These are phyloP conservation scores for Pomacea maculata DNA, from an alignment of 1,140 invertebrate species.

Conservation along the genomic window DNA sequence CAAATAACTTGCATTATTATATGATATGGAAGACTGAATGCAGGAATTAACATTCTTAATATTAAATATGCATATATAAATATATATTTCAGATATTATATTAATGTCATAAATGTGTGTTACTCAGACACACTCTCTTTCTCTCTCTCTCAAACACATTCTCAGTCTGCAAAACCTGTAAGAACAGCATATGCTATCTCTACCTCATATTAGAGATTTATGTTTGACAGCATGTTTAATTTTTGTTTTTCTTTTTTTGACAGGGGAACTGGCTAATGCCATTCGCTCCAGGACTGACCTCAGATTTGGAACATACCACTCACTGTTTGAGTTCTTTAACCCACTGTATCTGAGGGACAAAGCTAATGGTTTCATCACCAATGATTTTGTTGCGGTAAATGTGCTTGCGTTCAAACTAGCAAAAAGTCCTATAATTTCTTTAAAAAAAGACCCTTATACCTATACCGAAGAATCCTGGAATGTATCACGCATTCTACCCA, in stretches of 20 bases:
- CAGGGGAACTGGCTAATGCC: slow-evolving; percentile 65
- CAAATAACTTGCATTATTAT: neutral
- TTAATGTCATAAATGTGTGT: too few relatives aligned
- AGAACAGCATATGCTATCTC: too few relatives aligned
- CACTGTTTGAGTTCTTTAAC: slow-evolving; percentile 91
- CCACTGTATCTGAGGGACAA: slow-evolving; percentile 84
- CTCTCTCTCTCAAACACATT: too few relatives aligned
- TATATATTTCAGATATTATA: neutral
- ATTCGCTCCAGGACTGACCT: slow-evolving; percentile 62
- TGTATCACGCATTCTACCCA: neutral
- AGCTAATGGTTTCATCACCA: slow-evolving; percentile 73
- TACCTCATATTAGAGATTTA: too few relatives aligned
- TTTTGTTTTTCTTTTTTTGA: neutral
- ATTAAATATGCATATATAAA: neutral
- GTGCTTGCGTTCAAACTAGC: neutral
- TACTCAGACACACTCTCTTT: too few relatives aligned
- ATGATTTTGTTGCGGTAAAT: slow-evolving; percentile 69
- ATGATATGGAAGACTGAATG: neutral
- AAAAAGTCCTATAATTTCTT: too few relatives aligned
- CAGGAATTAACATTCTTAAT: neutral
- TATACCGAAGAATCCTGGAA: neutral
- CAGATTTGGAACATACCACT: slow-evolving; percentile 88
- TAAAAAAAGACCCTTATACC: too few relatives aligned
- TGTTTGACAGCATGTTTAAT: too few relatives aligned
- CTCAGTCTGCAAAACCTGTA: too few relatives aligned